Evolutionary conservation across 2,888 invertebrate species (phyloP), one percentile per base, ranked within the genome.

Genomic region (Octonoba sinensis): DNA sequence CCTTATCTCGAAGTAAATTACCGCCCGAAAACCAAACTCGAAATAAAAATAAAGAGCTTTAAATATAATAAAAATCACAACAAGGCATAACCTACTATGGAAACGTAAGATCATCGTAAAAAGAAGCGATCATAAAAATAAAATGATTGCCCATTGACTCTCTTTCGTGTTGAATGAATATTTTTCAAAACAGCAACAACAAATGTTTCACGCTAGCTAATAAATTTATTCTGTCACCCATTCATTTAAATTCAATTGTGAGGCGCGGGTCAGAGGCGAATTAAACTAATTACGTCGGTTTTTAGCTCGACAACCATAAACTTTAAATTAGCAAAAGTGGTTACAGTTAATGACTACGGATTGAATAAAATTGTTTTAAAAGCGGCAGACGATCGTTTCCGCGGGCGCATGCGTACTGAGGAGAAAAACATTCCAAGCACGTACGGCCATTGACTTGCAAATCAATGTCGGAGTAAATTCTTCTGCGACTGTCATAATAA

Each of bases 311-410:
- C 79, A 73, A 81, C 79, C 79, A 81, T 81, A 81, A 81, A 81
- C 73, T 81, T 81, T 81, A 81, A 81, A 81, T 81, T 81, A 81
- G 79, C 79, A 81, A 81, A 73, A 73, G 79, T 81, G 79, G 79
- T 81, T 79, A 81, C 79, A 73, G 60, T 81, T 81, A 81, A 81
- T 81, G 79, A 81, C 79, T 57, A 62, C 49, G 79, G 69, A 81
- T 81, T 67, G 69, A 81, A 81, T 81, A 81, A 81, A 81, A 81
- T 81, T 81, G 79, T 73, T 81, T 76, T 81, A 73, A 73, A 81
- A 81, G 73, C 56, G 57, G 44, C 59, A 65, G 66, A 71, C 67
- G 79, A 81, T 73, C 66, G 47, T 54, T 56, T 54, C 47, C 72
- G 62, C 15, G 44, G 46, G 62, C 72, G 73, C 73, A 69, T 69